These are phyloP conservation scores for Melanargia galathea DNA, from an alignment of 2,888 invertebrate species.

Conservation along the genomic window DNA sequence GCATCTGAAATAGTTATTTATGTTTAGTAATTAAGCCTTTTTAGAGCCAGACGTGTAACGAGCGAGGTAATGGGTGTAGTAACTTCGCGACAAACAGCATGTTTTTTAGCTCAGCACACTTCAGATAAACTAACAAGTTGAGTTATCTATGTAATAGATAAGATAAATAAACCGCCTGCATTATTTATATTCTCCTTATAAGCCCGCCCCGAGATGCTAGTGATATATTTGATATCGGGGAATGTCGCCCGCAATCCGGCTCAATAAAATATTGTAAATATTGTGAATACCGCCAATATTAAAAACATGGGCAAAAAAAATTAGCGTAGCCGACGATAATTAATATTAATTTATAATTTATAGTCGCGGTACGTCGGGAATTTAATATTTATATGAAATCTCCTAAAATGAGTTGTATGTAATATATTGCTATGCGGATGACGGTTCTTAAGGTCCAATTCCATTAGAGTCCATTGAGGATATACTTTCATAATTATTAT, in stretches of 20 bases:
- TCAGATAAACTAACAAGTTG: slow-evolving; percentile 17
- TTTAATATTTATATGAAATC: slow-evolving; percentile 13
- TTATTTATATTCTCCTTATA: slow-evolving; percentile 38
- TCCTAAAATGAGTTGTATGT: slow-evolving; percentile 1
- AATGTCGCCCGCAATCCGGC: slow-evolving; percentile 26
- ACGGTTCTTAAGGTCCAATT: not conserved
- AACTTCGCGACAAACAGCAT: not conserved
- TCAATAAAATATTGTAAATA: slow-evolving; percentile 29
- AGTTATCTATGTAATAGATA: slow-evolving; percentile 22
- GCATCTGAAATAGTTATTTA: not conserved
- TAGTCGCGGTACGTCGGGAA: slow-evolving; percentile 9
- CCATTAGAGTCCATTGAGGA: slow-evolving; percentile 20
- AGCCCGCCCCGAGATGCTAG: slow-evolving; percentile 19
- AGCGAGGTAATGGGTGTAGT: not conserved
- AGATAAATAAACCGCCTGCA: slow-evolving; percentile 32
- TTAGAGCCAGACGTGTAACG: not conserved
- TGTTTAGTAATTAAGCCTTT: not conserved
- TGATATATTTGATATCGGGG: slow-evolving; percentile 29
- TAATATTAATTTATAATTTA: slow-evolving; percentile 23
- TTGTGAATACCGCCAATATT: slow-evolving; percentile 9
- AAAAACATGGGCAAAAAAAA: slow-evolving; percentile 17
- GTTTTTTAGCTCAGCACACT: slow-evolving; percentile 14
- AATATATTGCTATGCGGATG: slow-evolving; percentile 14
- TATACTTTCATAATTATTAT: slow-evolving; percentile 10
- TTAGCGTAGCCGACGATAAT: slow-evolving; percentile 10